Percentiles rank a stretch among this genome's conserved stretches.
phyloP scores from a whole-genome alignment of 2,797 vertebrate genomes.

The Centroberyx gerrardi region DNA sequence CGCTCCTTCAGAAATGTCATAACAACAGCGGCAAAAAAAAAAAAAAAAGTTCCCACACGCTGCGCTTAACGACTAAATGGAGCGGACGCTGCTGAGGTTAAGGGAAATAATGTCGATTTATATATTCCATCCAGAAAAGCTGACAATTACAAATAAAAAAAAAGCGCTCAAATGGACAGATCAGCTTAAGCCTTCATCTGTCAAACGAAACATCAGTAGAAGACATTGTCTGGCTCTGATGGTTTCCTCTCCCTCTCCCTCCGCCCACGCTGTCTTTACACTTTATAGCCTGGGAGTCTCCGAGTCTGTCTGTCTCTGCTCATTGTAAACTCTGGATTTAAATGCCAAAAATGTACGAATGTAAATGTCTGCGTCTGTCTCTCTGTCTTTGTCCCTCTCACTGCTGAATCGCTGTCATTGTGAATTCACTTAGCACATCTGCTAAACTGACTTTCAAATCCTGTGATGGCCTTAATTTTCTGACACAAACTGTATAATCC shows the following conservation, averaged over 20 bases:
- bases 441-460: neutral
- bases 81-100: neutral
- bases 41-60: slow-evolving; percentile 23
- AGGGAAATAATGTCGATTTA: slow-evolving; percentile 23
- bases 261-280: too few species aligned
- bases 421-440: neutral
- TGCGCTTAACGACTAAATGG: neutral
- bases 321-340: slow-evolving; percentile 27
- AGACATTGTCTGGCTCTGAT: too few species aligned
- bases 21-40: neutral
- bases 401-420: neutral
- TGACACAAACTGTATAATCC: too few species aligned
- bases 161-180: neutral
- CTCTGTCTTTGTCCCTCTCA: neutral
- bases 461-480: neutral
- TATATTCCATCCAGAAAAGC: neutral
- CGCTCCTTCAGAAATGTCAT: slow-evolving; percentile 14
- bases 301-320: slow-evolving; percentile 27
- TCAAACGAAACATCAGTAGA: slow-evolving; percentile 10
- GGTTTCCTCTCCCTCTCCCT: slow-evolving; percentile 2
- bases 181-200: slow-evolving; percentile 2
- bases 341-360: slow-evolving; percentile 7
- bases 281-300: too few species aligned
- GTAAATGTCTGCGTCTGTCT: neutral
- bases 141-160: neutral